Conservation (phyloP, 2,113 vertebrate genomes). For the Phalacrocorax pelagicus region DNA sequence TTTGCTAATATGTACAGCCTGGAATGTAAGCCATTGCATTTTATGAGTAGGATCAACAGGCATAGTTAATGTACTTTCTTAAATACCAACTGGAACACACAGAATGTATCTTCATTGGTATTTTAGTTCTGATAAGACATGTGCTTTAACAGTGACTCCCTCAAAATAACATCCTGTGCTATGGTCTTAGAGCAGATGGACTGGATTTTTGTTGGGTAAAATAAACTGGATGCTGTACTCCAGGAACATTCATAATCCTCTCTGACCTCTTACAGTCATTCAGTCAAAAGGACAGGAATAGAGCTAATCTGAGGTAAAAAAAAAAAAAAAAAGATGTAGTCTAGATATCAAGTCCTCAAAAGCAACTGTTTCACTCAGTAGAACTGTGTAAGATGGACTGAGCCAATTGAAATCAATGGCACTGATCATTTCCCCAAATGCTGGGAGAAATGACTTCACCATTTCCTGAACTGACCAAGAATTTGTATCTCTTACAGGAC, state of each 20-base stretch:
- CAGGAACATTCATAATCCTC: neutral
- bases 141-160: neutral
- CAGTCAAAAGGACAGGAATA: neutral
- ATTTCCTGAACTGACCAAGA: neutral
- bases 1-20: neutral
- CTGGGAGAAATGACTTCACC: neutral
- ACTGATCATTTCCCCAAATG: neutral
- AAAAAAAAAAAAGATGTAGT: accelerated
- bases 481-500: neutral
- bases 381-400: neutral
- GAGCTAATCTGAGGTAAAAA: neutral
- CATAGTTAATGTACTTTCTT: neutral
- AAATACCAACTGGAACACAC: neutral
- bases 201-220: neutral
- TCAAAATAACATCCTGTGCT: neutral
- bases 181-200: neutral
- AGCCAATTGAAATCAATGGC: neutral
- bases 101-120: neutral
- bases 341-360: neutral
- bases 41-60: neutral
- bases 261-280: neutral
- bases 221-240: neutral
- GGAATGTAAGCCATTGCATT: neutral
- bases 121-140: neutral
- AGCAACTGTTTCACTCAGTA: neutral